Evolutionary conservation across 23 tunicate species (phyloP), one percentile per base, ranked within the genome.

Genomic region (Aplidium turbinatum): DNA sequence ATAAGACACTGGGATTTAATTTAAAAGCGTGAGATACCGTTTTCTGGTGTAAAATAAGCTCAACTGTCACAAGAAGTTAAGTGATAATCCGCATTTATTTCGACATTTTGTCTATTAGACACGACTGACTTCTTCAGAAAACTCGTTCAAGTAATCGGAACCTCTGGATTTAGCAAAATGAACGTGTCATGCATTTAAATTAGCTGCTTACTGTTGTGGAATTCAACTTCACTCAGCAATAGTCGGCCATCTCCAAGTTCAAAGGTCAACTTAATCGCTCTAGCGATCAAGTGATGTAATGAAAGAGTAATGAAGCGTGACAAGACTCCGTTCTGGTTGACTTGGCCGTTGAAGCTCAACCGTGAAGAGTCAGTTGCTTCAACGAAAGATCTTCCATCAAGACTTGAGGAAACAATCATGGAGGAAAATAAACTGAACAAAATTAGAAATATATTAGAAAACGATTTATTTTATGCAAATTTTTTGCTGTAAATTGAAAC

Each of bases 141-240:
- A 11, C 50, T 11, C 50, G 16, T 9, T 9, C 11, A 42, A 11
- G 50, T 16, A 42, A 42, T 11, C 50, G 50, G 13, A 9, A 42
- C 50, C 11, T 42, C 11, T 42, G 50, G 13, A 9, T 42, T 42
- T 42, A 9, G 13, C 11, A 42, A 9, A 42, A 42, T 42, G 13
- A 42, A 42, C 50, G 50, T 42, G 11, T 42, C 16, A 11, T 9
- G n/a, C n/a, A n/a, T n/a, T n/a, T n/a, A n/a, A n/a, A n/a, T 5
- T 7, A 3, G 36, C 48, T 21, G 24, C 72, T 16, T 23, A 65
- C 72, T 23, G 22, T 65, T 65, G 4, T 5, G 18, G 32, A 88
- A 88, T 47, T 88, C 87, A 33, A 88, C 68, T 62, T 88, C 96
- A 39, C 96, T 88, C 25, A 88, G 60, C 33, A 88, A 75, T 57